A percentile compares a stretch with the other conserved stretches of the same genome.
phyloP scores from a whole-genome alignment of 2,888 invertebrate genomes.

The Melanophora roralis region DNA sequence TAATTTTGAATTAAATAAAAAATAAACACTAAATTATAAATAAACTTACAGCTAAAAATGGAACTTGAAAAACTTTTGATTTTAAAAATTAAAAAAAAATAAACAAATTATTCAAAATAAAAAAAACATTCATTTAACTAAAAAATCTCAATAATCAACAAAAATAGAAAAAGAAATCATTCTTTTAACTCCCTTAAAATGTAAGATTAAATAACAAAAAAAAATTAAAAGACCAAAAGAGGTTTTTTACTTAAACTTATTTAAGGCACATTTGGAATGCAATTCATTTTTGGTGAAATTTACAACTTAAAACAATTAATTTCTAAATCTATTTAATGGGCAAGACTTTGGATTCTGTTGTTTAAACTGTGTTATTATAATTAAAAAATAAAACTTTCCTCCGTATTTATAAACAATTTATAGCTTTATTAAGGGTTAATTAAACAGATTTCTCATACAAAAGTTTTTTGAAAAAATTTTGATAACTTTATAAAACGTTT shows the following conservation, averaged over 20 bases:
- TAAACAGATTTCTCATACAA: too few species aligned
- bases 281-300: constrained; percentile 33
- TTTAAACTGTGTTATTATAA: constrained; percentile 24
- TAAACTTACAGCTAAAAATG: constrained; percentile 40
- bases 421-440: too few species aligned
- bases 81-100: not conserved
- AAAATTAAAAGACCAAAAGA: too few species aligned
- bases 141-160: not conserved
- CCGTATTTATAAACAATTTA: too few species aligned
- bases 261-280: constrained; percentile 76
- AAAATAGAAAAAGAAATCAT: not conserved
- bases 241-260: constrained; percentile 36
- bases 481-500: too few species aligned
- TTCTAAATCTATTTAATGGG: constrained; percentile 65
- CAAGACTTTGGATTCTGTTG: constrained; percentile 75
- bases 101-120: not conserved
- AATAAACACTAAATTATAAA: constrained; percentile 12
- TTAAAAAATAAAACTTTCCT: constrained; percentile 3
- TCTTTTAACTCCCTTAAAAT: not conserved
- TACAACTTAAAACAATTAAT: constrained; percentile 39
- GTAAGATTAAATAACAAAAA: constrained; percentile 8
- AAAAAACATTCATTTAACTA: not conserved
- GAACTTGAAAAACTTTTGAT: constrained; percentile 26
- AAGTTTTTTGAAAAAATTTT: too few species aligned
- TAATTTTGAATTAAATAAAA: constrained; percentile 17